phyloP scores from a whole-genome alignment of 2,888 invertebrate genomes.

The Girardia tigrina region DNA sequence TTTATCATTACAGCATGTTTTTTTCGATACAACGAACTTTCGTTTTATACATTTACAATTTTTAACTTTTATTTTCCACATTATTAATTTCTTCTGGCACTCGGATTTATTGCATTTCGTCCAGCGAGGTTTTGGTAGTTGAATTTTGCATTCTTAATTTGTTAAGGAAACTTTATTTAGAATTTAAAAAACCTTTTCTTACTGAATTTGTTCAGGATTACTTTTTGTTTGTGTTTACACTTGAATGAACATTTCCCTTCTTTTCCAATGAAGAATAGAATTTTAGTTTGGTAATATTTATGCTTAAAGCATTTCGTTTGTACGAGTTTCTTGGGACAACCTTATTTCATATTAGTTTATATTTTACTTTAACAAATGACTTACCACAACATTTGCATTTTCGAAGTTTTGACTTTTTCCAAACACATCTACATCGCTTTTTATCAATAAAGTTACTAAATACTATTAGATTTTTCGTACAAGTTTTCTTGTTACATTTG shows the following conservation, averaged over 20 bases:
- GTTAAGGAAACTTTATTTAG: too few species aligned
- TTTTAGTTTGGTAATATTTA: not conserved
- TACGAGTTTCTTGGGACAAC: conserved; percentile 12
- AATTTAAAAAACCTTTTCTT: too few species aligned
- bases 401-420: not conserved
- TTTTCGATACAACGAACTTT: not conserved
- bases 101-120: not conserved
- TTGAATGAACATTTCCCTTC: too few species aligned
- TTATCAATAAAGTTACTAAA: not conserved
- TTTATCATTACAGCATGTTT: conserved; percentile 2
- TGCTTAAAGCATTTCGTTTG: conserved; percentile 1
- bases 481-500: conserved; percentile 25
- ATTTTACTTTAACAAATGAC: not conserved
- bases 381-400: conserved; percentile 29
- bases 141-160: not conserved
- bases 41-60: conserved; percentile 26
- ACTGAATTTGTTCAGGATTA: too few species aligned
- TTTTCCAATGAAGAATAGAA: conserved; percentile 20
- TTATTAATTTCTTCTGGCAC: not conserved
- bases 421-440: not conserved
- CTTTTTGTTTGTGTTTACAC: too few species aligned
- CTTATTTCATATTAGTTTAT: not conserved
- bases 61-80: conserved; percentile 16
- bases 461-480: not conserved
- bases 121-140: not conserved